A percentile compares a stretch with the other conserved stretches of the same genome.
Conservation (phyloP, 2,113 vertebrate genomes). For the Lepus americanus region DNA sequence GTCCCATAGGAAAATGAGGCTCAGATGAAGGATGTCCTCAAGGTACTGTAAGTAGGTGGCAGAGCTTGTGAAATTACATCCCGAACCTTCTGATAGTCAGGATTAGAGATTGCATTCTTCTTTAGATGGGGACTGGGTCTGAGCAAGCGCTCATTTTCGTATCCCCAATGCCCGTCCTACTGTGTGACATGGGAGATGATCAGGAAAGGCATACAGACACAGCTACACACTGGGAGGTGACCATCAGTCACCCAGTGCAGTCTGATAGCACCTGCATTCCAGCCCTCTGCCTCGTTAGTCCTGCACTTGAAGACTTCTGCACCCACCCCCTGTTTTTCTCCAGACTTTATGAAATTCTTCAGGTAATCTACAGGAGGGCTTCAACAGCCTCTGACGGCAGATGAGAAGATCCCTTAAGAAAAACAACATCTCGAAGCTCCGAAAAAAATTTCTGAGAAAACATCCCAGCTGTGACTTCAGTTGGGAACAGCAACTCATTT, state of each 20-base stretch:
- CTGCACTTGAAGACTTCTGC: not conserved
- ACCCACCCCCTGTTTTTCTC: not conserved
- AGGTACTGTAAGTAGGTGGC: not conserved
- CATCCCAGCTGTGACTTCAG: constrained; percentile 72
- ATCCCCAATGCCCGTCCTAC: not conserved
- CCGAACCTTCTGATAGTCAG: not conserved
- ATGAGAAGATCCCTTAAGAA: constrained; percentile 57
- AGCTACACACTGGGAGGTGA: constrained; percentile 23
- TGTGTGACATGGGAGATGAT: not conserved
- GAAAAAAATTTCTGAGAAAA: constrained; percentile 72
- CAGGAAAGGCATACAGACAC: not conserved
- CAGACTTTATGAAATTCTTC: constrained; percentile 15
- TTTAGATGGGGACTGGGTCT: not conserved
- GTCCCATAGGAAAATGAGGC: constrained; percentile 15
- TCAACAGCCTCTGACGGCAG: not conserved
- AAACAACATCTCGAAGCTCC: constrained; percentile 59
- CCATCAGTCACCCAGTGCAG: not conserved
- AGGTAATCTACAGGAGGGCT: not conserved
- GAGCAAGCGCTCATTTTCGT: not conserved
- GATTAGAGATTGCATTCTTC: not conserved
- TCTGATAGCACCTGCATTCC: not conserved
- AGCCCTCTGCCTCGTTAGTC: not conserved
- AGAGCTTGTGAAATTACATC: constrained; percentile 20
- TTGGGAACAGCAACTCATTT: constrained; percentile 71
- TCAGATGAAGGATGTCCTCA: constrained; percentile 32